phyloP scores from a whole-genome alignment of 2,113 vertebrate genomes.

The Paedocypris sp. region DNA sequence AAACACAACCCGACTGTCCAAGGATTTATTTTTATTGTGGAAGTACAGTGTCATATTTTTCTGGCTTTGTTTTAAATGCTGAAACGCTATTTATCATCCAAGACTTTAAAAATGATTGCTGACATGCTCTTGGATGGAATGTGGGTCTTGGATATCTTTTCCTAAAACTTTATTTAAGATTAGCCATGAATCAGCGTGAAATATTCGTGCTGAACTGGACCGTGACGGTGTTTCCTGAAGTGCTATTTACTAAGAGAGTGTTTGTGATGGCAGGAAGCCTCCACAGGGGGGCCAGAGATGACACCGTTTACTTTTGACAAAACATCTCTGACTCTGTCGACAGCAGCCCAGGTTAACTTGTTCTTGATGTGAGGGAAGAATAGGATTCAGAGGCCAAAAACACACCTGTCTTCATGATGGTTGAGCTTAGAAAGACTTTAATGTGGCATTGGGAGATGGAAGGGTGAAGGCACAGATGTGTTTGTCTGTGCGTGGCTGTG shows the following conservation, averaged over 20 bases:
- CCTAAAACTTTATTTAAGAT: slow-evolving; percentile 16
- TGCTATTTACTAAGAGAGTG: slow-evolving; percentile 7
- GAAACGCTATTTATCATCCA: slow-evolving; percentile 4
- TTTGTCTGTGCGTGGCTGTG: slow-evolving; percentile 28
- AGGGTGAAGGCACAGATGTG: slow-evolving; percentile 3
- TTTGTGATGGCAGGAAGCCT: slow-evolving; percentile 33
- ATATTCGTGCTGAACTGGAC: slow-evolving; percentile 8
- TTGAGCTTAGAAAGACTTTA: background rate
- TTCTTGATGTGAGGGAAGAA: background rate
- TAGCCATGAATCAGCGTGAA: slow-evolving; percentile 15
- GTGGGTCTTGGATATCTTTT: slow-evolving; percentile 19
- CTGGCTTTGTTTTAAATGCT: slow-evolving; percentile 1
- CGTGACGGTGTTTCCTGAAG: slow-evolving; percentile 12
- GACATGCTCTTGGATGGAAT: background rate
- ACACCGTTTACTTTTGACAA: slow-evolving; percentile 8
- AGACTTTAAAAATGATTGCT: slow-evolving; percentile 8
- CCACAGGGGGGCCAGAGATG: slow-evolving; percentile 44
- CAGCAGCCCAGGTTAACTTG: background rate
- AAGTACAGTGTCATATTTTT: background rate
- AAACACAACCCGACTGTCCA: background rate
- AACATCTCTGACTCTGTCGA: slow-evolving; percentile 23
- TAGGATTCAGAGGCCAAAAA: slow-evolving; percentile 11
- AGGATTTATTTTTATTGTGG: slow-evolving; percentile 7
- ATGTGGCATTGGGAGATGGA: background rate
- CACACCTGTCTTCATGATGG: slow-evolving; percentile 8